Conservation (phyloP, 2,888 invertebrate species). For the Lasioglossum lativentre region DNA sequence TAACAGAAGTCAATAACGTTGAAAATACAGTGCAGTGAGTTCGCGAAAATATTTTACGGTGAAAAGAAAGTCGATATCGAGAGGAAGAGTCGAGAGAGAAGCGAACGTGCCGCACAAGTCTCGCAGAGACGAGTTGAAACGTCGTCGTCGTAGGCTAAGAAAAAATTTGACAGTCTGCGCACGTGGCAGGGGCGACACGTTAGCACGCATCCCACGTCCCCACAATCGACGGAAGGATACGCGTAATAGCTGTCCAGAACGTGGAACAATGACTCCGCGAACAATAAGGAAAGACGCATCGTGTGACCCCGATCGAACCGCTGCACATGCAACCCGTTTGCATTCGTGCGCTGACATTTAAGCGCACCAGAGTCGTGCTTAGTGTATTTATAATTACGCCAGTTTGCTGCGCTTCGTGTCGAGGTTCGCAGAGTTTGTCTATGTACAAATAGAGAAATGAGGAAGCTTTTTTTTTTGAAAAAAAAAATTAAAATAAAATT, state of each 20-base stretch:
- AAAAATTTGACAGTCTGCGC: conserved; percentile 40
- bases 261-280: conserved; percentile 46
- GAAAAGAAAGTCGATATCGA: neutral
- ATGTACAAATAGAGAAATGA: too few relatives aligned
- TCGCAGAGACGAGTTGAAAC: neutral
- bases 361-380: conserved; percentile 42
- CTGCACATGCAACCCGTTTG: conserved; percentile 32
- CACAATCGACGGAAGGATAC: conserved; percentile 61
- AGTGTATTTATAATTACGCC: conserved; percentile 54
- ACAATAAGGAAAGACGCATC: conserved; percentile 49
- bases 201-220: conserved; percentile 47
- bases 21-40: neutral
- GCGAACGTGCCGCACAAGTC: neutral
- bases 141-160: neutral
- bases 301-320: conserved; percentile 48
- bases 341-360: conserved; percentile 55
- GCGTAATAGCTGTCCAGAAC: conserved; percentile 60
- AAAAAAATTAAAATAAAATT: too few relatives aligned
- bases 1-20: too few relatives aligned
- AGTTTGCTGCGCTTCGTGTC: neutral
- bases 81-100: neutral
- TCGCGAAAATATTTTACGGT: neutral
- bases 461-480: too few relatives aligned
- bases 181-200: conserved; percentile 51
- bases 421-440: too few relatives aligned